A percentile compares a stretch with the other conserved stretches of the same genome.
Conservation (phyloP, 2,888 invertebrate genomes). For the Ypsolopha scabrella region DNA sequence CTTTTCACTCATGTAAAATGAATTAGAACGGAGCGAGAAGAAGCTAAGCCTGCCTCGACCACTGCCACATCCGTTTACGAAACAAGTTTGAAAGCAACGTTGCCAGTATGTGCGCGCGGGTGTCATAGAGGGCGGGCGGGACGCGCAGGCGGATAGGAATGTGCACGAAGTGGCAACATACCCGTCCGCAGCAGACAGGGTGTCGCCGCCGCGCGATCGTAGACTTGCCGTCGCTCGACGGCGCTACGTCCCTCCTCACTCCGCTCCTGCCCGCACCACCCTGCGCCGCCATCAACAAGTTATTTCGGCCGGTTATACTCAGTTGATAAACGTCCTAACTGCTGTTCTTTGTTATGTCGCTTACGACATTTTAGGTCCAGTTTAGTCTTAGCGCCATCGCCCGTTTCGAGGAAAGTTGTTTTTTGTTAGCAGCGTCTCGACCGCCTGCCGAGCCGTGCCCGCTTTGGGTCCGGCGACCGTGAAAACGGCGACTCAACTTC, state of each 20-base stretch:
- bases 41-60: slow-evolving; percentile 56
- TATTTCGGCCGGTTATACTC: slow-evolving; percentile 54
- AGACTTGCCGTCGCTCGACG: slow-evolving; percentile 82
- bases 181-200: slow-evolving; percentile 91
- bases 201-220: slow-evolving; percentile 90
- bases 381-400: slow-evolving; percentile 60
- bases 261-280: slow-evolving; percentile 45
- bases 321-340: slow-evolving; percentile 45
- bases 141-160: slow-evolving; percentile 66
- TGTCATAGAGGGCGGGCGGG: slow-evolving; percentile 28
- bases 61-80: slow-evolving; percentile 79
- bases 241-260: slow-evolving; percentile 53
- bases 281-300: slow-evolving; percentile 66
- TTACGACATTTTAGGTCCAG: slow-evolving; percentile 31
- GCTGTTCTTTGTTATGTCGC: slow-evolving; percentile 22
- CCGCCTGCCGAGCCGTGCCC: slow-evolving; percentile 53
- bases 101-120: slow-evolving; percentile 63
- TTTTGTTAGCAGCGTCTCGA: slow-evolving; percentile 47
- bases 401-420: slow-evolving; percentile 67
- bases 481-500: slow-evolving; percentile 44
- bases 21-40: slow-evolving; percentile 31
- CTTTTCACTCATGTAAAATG: slow-evolving; percentile 23
- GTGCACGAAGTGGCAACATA: slow-evolving; percentile 73
- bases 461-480: slow-evolving; percentile 55
- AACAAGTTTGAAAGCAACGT: slow-evolving; percentile 76